These are phyloP conservation scores for Oscheius myriophilus DNA, from an alignment of 2,888 invertebrate genomes.

Conservation along the genomic window DNA sequence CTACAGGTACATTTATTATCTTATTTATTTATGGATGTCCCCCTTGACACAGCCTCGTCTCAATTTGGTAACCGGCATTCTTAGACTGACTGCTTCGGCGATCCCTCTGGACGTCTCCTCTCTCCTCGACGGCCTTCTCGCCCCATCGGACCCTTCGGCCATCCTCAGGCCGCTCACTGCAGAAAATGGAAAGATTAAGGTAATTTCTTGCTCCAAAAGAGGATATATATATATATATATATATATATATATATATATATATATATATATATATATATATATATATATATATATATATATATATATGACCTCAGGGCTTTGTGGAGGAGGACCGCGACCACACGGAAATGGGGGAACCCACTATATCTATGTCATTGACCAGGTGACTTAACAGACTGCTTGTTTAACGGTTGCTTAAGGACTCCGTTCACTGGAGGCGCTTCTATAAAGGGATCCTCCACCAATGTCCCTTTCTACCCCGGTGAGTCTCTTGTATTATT, in stretches of 20 bases:
- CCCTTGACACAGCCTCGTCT: background rate
- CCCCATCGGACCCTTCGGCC: conserved; percentile 3
- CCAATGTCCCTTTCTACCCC: conserved; percentile 57
- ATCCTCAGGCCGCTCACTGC: conserved; percentile 14
- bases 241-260: no score
- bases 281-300: no score
- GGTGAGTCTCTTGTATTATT: conserved; percentile 25
- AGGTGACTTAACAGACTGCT: conserved; percentile 13
- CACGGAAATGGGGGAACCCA: conserved; percentile 30
- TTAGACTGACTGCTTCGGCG: background rate
- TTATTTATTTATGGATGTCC: no score
- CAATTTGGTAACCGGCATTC: background rate
- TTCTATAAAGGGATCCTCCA: conserved; percentile 52
- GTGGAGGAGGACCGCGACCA: conserved; percentile 4
- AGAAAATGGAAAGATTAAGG: conserved; percentile 6
- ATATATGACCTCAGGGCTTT: conserved; percentile 4
- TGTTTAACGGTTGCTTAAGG: conserved; percentile 4
- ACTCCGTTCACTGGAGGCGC: background rate
- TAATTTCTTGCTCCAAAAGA: no score
- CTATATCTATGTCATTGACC: conserved; percentile 46
- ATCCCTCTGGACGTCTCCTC: background rate
- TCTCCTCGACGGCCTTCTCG: conserved; percentile 12
- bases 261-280: no score
- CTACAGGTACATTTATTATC: background rate
- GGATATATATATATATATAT: no score